Evolutionary conservation across 2,888 invertebrate genomes (phyloP).

Genomic region (Atethmia centrago): DNA sequence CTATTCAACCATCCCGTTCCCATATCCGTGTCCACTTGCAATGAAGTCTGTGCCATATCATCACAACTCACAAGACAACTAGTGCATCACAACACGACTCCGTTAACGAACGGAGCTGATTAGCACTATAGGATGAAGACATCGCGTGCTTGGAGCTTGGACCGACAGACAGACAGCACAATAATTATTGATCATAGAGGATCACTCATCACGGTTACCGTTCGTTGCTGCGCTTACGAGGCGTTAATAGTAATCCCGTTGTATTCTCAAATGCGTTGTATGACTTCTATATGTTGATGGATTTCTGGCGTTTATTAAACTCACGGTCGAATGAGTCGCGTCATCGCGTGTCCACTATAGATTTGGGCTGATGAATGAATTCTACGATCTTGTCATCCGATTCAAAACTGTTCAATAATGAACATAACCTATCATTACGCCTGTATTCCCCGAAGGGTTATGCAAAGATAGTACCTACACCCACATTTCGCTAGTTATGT

Average conservation of each 20-base stretch:
- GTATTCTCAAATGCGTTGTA: constrained; percentile 10
- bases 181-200: constrained; percentile 31
- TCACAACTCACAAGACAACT: constrained; percentile 31
- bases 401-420: neutral
- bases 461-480: neutral
- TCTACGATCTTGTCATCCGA: neutral
- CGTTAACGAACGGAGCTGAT: constrained; percentile 33
- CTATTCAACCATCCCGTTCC: constrained; percentile 9
- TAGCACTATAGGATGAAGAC: constrained; percentile 25
- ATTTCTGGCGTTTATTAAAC: constrained; percentile 28
- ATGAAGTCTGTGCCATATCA: constrained; percentile 19
- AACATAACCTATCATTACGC: neutral
- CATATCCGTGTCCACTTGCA: constrained; percentile 10
- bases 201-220: constrained; percentile 26
- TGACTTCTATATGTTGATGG: constrained; percentile 20
- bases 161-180: neutral
- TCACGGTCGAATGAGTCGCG: constrained; percentile 13
- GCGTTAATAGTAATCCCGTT: neutral
- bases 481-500: neutral
- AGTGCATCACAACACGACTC: constrained; percentile 43
- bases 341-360: constrained; percentile 22
- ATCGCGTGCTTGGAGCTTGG: constrained; percentile 38
- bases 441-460: too few relatives aligned
- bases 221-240: constrained; percentile 17
- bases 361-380: constrained; percentile 7